Percentiles rank a stretch among this genome's conserved stretches.
These are phyloP conservation scores for Daubentonia madagascariensis DNA, from an alignment of 2,113 vertebrate genomes.

Conservation along the genomic window DNA sequence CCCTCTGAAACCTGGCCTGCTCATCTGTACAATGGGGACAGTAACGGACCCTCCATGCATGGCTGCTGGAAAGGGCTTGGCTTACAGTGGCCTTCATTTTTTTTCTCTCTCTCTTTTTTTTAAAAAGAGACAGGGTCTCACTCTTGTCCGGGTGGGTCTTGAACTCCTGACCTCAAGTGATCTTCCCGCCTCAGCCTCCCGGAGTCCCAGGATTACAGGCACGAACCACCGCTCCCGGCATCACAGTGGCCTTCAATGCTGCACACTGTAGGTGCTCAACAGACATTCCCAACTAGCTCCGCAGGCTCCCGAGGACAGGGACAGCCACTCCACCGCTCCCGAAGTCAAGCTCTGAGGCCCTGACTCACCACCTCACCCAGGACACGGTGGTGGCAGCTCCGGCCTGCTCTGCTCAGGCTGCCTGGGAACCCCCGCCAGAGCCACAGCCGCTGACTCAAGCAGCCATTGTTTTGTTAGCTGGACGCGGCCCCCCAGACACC, in stretches of 20 bases:
- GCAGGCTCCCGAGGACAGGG: not conserved
- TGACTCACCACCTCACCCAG: not conserved
- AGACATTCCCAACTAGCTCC: not conserved
- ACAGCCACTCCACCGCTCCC: accelerated
- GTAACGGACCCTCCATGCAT: too few relatives aligned
- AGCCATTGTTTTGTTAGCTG: slow-evolving; percentile 69
- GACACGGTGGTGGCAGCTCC: not conserved
- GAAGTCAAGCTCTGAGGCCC: not conserved
- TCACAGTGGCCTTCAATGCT: not conserved
- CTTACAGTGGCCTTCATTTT: not conserved
- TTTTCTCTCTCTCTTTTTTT: too few relatives aligned
- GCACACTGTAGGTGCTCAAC: too few relatives aligned
- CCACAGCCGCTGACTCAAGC: slow-evolving; percentile 46
- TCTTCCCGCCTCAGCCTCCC: too few relatives aligned
- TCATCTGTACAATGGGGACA: not conserved
- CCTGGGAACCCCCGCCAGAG: not conserved
- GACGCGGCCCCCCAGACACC: slow-evolving; percentile 46
- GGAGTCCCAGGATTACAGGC: too few relatives aligned
- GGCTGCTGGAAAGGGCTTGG: not conserved
- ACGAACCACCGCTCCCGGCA: too few relatives aligned
- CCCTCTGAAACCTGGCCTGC: not conserved
- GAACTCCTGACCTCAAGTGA: too few relatives aligned
- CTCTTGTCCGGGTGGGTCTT: too few relatives aligned
- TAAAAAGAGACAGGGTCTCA: too few relatives aligned
- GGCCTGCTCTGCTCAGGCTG: not conserved